A percentile compares a stretch with the other conserved stretches of the same genome.
Evolutionary conservation across 1,140 invertebrate genomes (phyloP).

Genomic region (Hyles vespertilio): DNA sequence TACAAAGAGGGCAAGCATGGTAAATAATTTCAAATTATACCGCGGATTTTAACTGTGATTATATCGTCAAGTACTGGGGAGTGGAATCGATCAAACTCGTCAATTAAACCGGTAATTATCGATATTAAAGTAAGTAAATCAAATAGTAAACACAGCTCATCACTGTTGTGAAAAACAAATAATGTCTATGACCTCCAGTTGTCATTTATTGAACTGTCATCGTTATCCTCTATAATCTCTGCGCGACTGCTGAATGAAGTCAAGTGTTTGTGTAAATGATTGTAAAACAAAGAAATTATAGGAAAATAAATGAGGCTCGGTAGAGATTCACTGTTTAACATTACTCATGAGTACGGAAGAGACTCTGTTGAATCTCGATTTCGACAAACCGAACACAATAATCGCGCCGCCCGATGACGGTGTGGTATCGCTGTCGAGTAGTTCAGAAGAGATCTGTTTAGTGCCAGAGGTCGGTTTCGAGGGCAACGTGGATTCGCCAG

Average conservation of each 20-base stretch:
- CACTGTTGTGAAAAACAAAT: slow-evolving; percentile 8
- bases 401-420: slow-evolving; percentile 71
- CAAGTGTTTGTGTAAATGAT: slow-evolving; percentile 73
- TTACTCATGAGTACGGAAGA: slow-evolving; percentile 77
- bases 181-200: slow-evolving; percentile 20
- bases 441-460: slow-evolving; percentile 80
- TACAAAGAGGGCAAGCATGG: neutral
- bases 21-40: neutral
- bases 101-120: neutral
- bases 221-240: slow-evolving; percentile 46
- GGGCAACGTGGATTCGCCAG: slow-evolving; percentile 83
- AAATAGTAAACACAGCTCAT: neutral
- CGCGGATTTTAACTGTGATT: neutral
- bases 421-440: slow-evolving; percentile 73
- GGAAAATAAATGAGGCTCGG: slow-evolving; percentile 72
- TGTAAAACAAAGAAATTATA: slow-evolving; percentile 69
- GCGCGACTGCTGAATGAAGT: slow-evolving; percentile 43
- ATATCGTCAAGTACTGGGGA: neutral
- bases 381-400: slow-evolving; percentile 63
- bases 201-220: slow-evolving; percentile 28
- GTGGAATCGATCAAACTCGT: too few species aligned
- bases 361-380: slow-evolving; percentile 75
- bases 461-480: slow-evolving; percentile 81
- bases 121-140: neutral
- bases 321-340: slow-evolving; percentile 56